These are phyloP conservation scores for Rhinogobius similis DNA, from an alignment of 2,113 vertebrate genomes.

Conservation along the genomic window DNA sequence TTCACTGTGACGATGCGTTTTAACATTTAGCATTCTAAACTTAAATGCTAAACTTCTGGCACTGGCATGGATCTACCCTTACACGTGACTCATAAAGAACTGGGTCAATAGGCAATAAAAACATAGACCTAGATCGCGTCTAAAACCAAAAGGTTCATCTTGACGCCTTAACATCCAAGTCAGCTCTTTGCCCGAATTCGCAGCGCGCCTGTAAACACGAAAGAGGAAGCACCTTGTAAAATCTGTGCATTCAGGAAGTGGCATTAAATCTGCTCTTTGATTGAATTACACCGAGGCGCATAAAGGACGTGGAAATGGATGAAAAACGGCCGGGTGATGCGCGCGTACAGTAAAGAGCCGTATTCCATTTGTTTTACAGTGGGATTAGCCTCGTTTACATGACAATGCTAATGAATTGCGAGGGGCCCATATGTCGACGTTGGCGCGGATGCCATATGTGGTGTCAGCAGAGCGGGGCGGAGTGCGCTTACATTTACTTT, in stretches of 20 bases:
- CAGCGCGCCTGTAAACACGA: slow-evolving; percentile 60
- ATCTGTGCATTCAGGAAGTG: slow-evolving; percentile 25
- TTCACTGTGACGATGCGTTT: background rate
- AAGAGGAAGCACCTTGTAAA: slow-evolving; percentile 39
- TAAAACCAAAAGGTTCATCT: background rate
- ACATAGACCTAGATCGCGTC: background rate
- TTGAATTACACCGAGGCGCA: slow-evolving; percentile 56
- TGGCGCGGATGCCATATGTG: slow-evolving; percentile 61
- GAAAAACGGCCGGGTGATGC: slow-evolving; percentile 42
- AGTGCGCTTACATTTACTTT: background rate
- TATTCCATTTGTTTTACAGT: slow-evolving; percentile 66
- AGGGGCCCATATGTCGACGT: slow-evolving; percentile 52
- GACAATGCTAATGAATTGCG: slow-evolving; percentile 69
- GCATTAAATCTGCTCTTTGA: slow-evolving; percentile 24
- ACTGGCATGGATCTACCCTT: background rate
- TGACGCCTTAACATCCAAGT: background rate
- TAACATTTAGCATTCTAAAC: background rate
- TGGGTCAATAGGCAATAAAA: background rate
- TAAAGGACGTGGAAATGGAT: slow-evolving; percentile 43
- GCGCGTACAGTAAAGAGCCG: slow-evolving; percentile 49
- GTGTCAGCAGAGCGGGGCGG: slow-evolving; percentile 34
- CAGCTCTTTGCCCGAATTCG: background rate
- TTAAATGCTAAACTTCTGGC: background rate
- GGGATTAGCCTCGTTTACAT: slow-evolving; percentile 61
- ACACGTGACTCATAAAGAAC: background rate